A percentile compares a stretch with the other conserved stretches of the same genome.
Evolutionary conservation across 2,888 invertebrate genomes (phyloP).

Genomic region (Mallateleia sp.): DNA sequence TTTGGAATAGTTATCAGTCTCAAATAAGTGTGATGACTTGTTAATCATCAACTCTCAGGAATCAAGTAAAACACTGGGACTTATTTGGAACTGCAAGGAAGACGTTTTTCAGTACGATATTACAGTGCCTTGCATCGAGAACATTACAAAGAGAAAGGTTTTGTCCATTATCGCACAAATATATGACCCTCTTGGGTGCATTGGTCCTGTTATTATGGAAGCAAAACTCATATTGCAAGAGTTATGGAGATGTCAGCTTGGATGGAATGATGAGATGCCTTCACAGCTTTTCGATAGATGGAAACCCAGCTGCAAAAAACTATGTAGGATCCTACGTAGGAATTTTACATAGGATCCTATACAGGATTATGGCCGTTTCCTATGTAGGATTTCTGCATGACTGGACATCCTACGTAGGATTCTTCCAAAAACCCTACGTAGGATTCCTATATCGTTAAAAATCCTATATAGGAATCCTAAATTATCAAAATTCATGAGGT

Average conservation of each 20-base stretch:
- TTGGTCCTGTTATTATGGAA: conserved; percentile 36
- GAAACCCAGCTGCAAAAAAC: no score
- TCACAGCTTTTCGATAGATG: neutral
- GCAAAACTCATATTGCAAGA: conserved; percentile 29
- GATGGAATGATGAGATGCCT: neutral
- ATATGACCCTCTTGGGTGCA: conserved; percentile 24
- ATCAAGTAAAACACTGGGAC: conserved; percentile 56
- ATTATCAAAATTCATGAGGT: no score
- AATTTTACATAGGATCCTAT: no score
- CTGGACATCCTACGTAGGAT: no score
- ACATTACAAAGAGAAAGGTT: conserved; percentile 36
- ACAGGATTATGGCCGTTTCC: no score
- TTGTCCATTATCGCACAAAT: conserved; percentile 58
- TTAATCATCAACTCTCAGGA: no score
- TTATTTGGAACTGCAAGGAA: conserved; percentile 60
- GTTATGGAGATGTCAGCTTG: conserved; percentile 1
- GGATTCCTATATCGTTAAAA: no score
- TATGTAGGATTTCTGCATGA: no score
- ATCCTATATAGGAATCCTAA: no score
- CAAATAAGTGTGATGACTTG: conserved; percentile 39
- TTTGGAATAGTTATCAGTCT: conserved; percentile 15
- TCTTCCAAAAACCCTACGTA: no score
- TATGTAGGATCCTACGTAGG: no score
- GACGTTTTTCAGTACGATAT: conserved; percentile 59
- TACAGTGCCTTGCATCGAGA: neutral